A percentile compares a stretch with the other conserved stretches of the same genome.
Evolutionary conservation across 2,113 vertebrate species (phyloP).

Genomic region (Oncorhynchus clarkii): DNA sequence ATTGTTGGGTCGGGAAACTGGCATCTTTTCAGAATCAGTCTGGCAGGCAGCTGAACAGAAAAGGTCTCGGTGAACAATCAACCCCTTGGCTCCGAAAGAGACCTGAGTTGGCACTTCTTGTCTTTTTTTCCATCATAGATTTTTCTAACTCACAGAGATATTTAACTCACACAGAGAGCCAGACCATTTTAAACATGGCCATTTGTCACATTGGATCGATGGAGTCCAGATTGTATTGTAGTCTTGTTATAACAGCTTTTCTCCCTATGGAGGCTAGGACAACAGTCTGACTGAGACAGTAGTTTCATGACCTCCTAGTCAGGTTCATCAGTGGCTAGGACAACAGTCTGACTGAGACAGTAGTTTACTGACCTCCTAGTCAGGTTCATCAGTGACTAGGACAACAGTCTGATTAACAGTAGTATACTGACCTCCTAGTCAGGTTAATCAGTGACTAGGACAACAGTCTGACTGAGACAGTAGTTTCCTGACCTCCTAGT

Average conservation of each 20-base stretch:
- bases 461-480: no score
- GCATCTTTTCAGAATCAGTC: constrained; percentile 62
- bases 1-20: constrained; percentile 68
- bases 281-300: constrained; percentile 6
- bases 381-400: background rate
- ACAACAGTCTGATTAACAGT: constrained; percentile 19
- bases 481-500: no score
- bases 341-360: constrained; percentile 1
- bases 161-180: constrained; percentile 3
- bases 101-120: constrained; percentile 66
- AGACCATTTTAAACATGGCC: constrained; percentile 15
- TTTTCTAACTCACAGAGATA: constrained; percentile 26
- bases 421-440: constrained; percentile 15
- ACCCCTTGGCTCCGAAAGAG: constrained; percentile 45
- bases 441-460: constrained; percentile 5
- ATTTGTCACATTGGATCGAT: constrained; percentile 26
- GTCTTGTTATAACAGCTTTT: background rate
- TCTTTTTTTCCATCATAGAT: constrained; percentile 46
- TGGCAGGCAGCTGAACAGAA: constrained; percentile 65
- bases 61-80: constrained; percentile 65
- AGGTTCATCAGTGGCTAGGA: constrained; percentile 2
- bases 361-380: constrained; percentile 24
- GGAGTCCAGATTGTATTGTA: constrained; percentile 28
- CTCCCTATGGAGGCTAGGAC: constrained; percentile 32
- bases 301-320: background rate